Evolutionary conservation across 1,140 invertebrate species (phyloP), one percentile per base, ranked within the genome.

Genomic region (Carposina sasakii): DNA sequence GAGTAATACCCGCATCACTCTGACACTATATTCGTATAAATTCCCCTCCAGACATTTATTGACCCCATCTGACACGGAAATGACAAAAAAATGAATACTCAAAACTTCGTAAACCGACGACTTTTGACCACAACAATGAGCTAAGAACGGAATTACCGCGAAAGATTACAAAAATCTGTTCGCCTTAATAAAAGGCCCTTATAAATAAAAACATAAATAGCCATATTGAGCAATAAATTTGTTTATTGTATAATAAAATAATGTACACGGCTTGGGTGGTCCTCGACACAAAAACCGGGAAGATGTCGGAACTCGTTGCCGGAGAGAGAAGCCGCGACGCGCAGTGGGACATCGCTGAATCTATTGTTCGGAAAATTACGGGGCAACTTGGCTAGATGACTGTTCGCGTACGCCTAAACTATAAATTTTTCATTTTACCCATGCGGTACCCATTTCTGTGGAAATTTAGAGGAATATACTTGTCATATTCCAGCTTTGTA

Each of bases 171-270:
- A 66, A 68, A 71, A 64, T 50, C 63, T 51, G 63, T 33, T 57
- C 65, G 46, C 44, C 52, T 67, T 69, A 65, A 77, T 74, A 77
- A 77, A 71, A 34, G 33, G 65, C 60, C 63, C 66, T 76, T 70
- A 78, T 77, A 76, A 82, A 79, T 77, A 83, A 81, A 79, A 81
- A 77, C 67, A 77, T 77, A 83, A 79, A 79, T 72, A 81, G 63
- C 66, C 74, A 73, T 83, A 78, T 77, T 74, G 70, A 69, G 79
- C 67, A 78, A 81, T 83, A 81, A 83, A 83, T 83, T 78, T 76
- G 69, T 83, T 83, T 81, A 83, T 83, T 72, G 74, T 81, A 79
- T 69, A 81, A 83, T 83, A 83, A 83, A 81, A 79, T 83, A 81
- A 83, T 81, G 69, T 66, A 71, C 67, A 71, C 58, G 64, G 64